Base-by-base conservation (phyloP, 2,888 invertebrate species). In the Germaria angustata region DNA sequence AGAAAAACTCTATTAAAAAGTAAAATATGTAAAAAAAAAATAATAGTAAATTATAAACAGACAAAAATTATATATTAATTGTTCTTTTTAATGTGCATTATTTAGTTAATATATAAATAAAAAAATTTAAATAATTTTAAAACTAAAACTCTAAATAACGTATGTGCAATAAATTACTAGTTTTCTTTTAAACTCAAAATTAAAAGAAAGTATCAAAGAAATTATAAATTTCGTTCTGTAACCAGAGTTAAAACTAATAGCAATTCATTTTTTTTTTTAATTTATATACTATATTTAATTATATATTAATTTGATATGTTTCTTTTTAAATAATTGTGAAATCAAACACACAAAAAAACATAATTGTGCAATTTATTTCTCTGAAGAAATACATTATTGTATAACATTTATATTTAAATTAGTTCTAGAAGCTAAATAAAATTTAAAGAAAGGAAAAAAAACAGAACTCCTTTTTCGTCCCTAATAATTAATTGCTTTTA, bases 141-240 rank as follows among this genome's bases (percentile, higher is more conserved):
- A 87, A 85, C 80, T 85, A 53, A 66, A 81, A 59, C 53, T 46
- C 20, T 66, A 75, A 66, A 24, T 17, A 90, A 90, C 90, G 89
- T 90, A 91, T 91, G 91, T 91, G 91, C 91, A 91, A 91, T 91
- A 91, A 77, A 84, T 89, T 88, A 90, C 91, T 91, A 91, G 91
- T 91, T 91, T 87, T 88, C 86, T 87, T 87, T 86, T 86, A 81
- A 85, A 84, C 49, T 55, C 44, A 72, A 76, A 80, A 76, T 24
- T 61, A 69, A 72, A 71, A 73, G 53, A 78, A 68, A 77, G 22
- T 65, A 55, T 57, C 57, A 80, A 73, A 73, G 61, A 73, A 73
- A 77, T 73, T 69, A 61, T 68, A 72, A 72, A 66, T 78, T 77
- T 73, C 46, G 9, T 46, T 72, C 71, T 53, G 11, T 44, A 65